Evolutionary conservation across 2,113 vertebrate species (phyloP), one percentile per base, ranked within the genome.

Genomic region (Eretmochelys imbricata): DNA sequence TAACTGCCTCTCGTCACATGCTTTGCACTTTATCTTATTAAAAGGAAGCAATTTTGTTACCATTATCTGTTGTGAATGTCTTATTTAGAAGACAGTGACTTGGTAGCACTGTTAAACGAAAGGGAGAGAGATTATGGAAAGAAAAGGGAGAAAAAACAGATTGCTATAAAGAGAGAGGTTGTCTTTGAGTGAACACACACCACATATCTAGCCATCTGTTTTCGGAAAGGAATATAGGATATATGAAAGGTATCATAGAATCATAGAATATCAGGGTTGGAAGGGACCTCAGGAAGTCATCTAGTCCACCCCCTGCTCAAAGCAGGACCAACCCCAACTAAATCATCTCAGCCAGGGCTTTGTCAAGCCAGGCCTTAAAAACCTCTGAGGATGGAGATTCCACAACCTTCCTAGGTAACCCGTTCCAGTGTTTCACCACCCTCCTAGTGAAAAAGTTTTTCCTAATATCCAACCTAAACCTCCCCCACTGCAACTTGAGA

Each of bases 21-120:
- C 78, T 10, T 19, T 95, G 82, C 94, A 92, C 75, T 85, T 91
- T 59, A 54, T 95, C 80, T 76, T 93, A 85, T 87, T 90, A 90
- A 89, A 89, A 8, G 93, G 91, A 87, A 53, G 49, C 50, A 95
- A 86, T 96, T 90, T 78, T 87, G 81, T 3, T 27, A 53, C 27
- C 65, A 2, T 91, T 89, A 93, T 94, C 65, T 87, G 51, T 81
- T 87, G 82, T 76, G 86, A 94, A 59, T 91, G 88, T 89, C 88
- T 95, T n/a, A 49, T 91, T 91, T 93, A 84, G 72, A 57, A 65
- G 62, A 76, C 51, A 91, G 78, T 20, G 42, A 82, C 50, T 87
- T 84, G n/a, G 65, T 80, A 89, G 27, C 8, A 46, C 80, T 91
- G 80, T 53, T 79, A 95, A 91, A 3, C 9, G 87, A 78, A n/a